Base-by-base conservation (phyloP, 2,888 invertebrate species). In the Argynnis bischoffii region DNA sequence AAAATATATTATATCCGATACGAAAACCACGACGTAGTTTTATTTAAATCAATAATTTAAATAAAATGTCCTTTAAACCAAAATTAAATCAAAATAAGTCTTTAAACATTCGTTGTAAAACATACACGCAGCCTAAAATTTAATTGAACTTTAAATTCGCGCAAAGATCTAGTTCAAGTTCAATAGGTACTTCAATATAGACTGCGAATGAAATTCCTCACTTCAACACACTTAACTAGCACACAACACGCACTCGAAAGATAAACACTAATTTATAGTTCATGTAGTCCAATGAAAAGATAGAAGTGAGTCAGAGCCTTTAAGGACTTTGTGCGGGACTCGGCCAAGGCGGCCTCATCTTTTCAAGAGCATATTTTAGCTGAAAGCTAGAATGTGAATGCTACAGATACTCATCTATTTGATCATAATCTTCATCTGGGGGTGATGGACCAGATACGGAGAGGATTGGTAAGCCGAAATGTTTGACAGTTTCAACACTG, bases 371-470 rank as follows among this genome's bases (percentile, higher is more conserved):
- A 74, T 91, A 92, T 82, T 92, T 91, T 69, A 92, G 87, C 88
- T 91, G 92, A 83, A 92, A 91, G 84, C 88, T 85, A 70, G 90
- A 90, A 71, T 92, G 90, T 71, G 91, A 92, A 90, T 92, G 92
- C 92, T 94, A 94, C 93, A 94, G 94, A 79, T 94, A 94, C 83
- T 94, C 94, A 79, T 94, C 94, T 81, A 94, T 93, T 80, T 93
- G 92, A 70, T 93, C 93, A 64, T 93, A 93, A 78, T 95, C 95
- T 76, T 96, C 96, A 76, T 96, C 95, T 15, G 96, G 95, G 47
- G 96, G 96, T 18, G 96, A 96, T 0, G 96, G 96, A n/a, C 96
- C 96, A 14, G 96, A 96, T 41, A 97, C 94, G 31, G 96, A 96
- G 6, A 97, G 93, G 77, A 96, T 96, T 59, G 96, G 96, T 77